phyloP scores from a whole-genome alignment of 2,888 invertebrate genomes.

The Phragmatobia fuliginosa region DNA sequence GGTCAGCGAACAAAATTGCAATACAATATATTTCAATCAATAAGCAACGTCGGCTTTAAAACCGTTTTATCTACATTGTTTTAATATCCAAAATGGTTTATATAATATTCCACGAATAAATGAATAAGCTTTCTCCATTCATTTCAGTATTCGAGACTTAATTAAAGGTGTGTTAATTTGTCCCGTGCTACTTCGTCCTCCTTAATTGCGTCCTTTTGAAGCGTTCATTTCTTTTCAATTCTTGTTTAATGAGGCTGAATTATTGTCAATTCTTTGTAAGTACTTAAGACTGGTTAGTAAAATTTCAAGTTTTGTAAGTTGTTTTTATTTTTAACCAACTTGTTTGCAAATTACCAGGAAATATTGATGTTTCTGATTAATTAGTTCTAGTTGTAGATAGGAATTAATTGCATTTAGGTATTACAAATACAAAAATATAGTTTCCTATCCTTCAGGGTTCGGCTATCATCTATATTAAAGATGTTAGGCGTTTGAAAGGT shows the following conservation, averaged over 20 bases:
- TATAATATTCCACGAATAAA: conserved; percentile 33
- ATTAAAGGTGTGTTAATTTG: conserved; percentile 29
- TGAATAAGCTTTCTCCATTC: conserved; percentile 35
- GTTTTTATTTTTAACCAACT: no score
- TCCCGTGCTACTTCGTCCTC: conserved; percentile 37
- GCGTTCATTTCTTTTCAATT: conserved; percentile 44
- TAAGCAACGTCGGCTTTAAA: conserved; percentile 46
- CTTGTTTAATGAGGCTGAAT: conserved; percentile 42
- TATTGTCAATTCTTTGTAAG: conserved; percentile 28
- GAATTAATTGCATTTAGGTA: no score
- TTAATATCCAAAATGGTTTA: conserved; percentile 36
- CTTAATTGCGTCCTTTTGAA: conserved; percentile 45
- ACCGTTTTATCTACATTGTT: conserved; percentile 32
- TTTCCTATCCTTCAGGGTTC: neutral
- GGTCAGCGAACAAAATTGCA: conserved; percentile 71
- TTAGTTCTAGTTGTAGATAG: no score
- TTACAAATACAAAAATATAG: neutral
- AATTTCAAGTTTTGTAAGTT: no score
- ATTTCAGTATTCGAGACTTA: conserved; percentile 28
- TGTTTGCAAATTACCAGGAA: no score
- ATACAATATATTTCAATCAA: conserved; percentile 52
- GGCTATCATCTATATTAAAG: neutral
- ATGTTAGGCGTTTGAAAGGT: neutral
- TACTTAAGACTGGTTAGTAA: conserved; percentile 19
- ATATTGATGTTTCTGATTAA: no score